Base-by-base conservation (phyloP, 2,797 vertebrate genomes). In the Rallus crepitans region DNA sequence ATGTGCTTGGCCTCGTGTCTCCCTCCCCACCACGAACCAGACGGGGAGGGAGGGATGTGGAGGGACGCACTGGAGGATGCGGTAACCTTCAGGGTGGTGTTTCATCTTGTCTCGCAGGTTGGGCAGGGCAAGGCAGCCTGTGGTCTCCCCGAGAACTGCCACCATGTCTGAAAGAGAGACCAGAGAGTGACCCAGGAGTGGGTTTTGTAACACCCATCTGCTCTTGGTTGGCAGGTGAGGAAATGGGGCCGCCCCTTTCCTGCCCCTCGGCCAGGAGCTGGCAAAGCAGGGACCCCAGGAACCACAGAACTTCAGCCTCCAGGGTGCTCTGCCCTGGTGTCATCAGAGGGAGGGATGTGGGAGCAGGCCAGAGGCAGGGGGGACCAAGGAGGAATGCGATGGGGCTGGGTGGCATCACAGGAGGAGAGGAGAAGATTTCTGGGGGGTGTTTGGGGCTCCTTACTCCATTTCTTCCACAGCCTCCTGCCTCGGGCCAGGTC, bases 91-190 rank as follows among this genome's bases (percentile, higher is more conserved):
- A 3, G 99, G 98, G 84, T 99, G 98, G 25, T 97, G 98, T 80
- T 91, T 99, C 99, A 99, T 99, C 96, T 95, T 97, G 91, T 99
- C 98, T 63, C 98, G 98, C 93, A 99, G 98, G 27, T 94, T 98
- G 27, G 97, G 93, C 76, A 99, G 96, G 9, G 98, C 98, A 20
- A 96, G 79, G 66, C 97, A 96, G 60, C 99, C 99, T 0, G 99
- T 99, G 8, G 99, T 99, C 96, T 99, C 99, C 16, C 99, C 99
- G 1, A 99, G 98, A 42, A 99, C 99, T 1, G 99, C 99, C 9
- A 99, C 99, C 99, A 99, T 99, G 97, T 99, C 99, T 99, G 97
- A 89, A 97, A 97, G 70, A 57, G 91, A 90, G 90, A 91, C 66
- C 52, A 57, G 59, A 85, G 50, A 52, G 25, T 68, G 79, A 83